A percentile compares a stretch with the other conserved stretches of the same genome.
Conservation (phyloP, 2,113 vertebrate species). For the Bos indicus region DNA sequence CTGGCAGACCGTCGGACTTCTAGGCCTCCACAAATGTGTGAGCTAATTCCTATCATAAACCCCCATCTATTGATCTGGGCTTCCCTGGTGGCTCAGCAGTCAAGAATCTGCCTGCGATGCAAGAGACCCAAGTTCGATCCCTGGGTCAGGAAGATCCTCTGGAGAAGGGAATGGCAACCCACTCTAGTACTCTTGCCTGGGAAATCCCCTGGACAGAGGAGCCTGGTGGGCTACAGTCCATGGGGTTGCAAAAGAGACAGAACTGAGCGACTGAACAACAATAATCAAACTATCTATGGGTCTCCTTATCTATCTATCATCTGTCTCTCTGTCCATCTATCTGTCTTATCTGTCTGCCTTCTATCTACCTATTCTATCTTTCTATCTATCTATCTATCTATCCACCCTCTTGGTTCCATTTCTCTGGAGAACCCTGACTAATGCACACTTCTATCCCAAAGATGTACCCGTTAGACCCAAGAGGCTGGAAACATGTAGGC, state of each 20-base stretch:
- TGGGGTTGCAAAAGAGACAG: background rate
- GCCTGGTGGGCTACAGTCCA: background rate
- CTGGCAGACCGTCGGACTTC: too few species aligned
- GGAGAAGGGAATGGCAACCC: background rate
- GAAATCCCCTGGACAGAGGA: background rate
- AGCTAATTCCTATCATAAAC: background rate
- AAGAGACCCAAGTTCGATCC: background rate
- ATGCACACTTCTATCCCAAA: background rate
- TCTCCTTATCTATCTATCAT: rapidly evolving
- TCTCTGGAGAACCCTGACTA: background rate
- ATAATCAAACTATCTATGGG: too few species aligned
- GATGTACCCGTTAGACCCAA: background rate
- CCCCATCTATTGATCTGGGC: background rate
- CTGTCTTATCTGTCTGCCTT: background rate
- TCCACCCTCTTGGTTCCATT: background rate
- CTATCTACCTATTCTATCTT: background rate
- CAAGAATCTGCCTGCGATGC: background rate
- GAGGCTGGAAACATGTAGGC: background rate
- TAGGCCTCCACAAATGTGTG: background rate
- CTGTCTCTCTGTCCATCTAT: background rate
- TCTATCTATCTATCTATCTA: background rate
- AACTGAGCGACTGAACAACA: background rate
- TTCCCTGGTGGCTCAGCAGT: background rate
- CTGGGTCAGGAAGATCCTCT: background rate
- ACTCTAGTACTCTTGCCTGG: background rate